Evolutionary conservation across 2,888 invertebrate species (phyloP), one percentile per base, ranked within the genome.

Genomic region (Amiota communis): DNA sequence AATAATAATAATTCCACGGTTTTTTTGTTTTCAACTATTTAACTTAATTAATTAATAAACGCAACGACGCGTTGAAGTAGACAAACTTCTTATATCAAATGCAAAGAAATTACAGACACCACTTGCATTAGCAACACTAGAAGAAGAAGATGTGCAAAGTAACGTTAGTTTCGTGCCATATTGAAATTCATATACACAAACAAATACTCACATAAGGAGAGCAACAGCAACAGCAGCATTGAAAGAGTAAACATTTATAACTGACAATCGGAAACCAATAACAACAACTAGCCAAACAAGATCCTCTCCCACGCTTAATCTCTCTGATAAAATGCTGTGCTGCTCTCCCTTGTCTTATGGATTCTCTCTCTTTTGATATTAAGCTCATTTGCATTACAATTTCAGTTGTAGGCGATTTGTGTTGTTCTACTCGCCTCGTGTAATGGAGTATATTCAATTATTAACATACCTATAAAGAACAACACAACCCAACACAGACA

Each of bases 1-100:
- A 68, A 68, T 68, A 36, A 23, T 23, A 23, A 36, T 68, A 68
- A 6, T 59, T 59, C 11, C n/a, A 63, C 46, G 59, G 36, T 13
- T 48, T 17, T n/a, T 64, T 47, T 65, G 15, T 57, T 48, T 51
- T 20, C 23, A 68, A 51, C 67, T 51, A n/a, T 53, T 13, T 36
- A 17, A 68, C 20, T 68, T 68, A 68, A 68, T 68, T 68, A 51
- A 68, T 68, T 68, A 68, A 68, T 68, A 68, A 51, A n/a, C n/a
- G 53, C 67, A 51, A 53, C 61, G 61, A 23, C 20, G 36, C 36
- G 36, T 36, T 36, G 36, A 36, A 36, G 36, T 36, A 36, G 36
- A 36, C 36, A 36, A 36, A 36, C 36, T 36, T 36, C 36, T 36
- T 36, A 6, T 36, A 23, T 61, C 8, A 53, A 15, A 13, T 1